Evolutionary conservation across 2,797 vertebrate species (phyloP), one percentile per base, ranked within the genome.

Genomic region (Molossus molossus): DNA sequence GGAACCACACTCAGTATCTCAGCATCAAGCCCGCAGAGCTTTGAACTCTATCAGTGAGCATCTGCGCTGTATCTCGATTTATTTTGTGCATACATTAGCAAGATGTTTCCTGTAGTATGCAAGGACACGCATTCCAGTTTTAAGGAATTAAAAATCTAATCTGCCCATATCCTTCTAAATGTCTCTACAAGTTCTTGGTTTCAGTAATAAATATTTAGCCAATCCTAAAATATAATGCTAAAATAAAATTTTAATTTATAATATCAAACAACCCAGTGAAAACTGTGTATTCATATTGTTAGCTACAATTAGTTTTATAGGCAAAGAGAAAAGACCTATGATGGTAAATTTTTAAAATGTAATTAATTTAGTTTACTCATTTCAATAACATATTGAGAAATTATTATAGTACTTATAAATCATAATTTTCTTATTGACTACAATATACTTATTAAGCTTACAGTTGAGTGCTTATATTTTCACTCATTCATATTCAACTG

Each of bases 331-430:
- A 95, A 92, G 37, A 82, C 45, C 17, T 72, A 14, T 70, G 21
- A 12, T 83, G 75, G 8, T 37, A 87, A 96, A 89, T 79, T 53
- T 94, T 60, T 12, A 79, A 72, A 85, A 90, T 13, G 37, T 84
- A 80, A 58, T 88, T 70, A 95, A 94, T 96, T 96, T n/a, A 94
- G 67, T 96, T 94, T 94, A 89, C 37, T 92, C 53, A 72, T 95
- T 91, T 92, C 55, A 69, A 92, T 80, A 80, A 91, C 40, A 97
- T 88, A 97, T 97, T 95, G 92, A 95, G 75, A 88, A 95, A 96
- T 97, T 90, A 91, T 25, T 82, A 21, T n/a, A 82, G 13, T 29
- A 76, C 50, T 45, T 97, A 45, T 92, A 77, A 82, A 94, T n/a
- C 85, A 1, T 40, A 40, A 93, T 87, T 40, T 95, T 73, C 4